Conservation (phyloP, 2,797 vertebrate species). For the Euphonia xanthogaster region DNA sequence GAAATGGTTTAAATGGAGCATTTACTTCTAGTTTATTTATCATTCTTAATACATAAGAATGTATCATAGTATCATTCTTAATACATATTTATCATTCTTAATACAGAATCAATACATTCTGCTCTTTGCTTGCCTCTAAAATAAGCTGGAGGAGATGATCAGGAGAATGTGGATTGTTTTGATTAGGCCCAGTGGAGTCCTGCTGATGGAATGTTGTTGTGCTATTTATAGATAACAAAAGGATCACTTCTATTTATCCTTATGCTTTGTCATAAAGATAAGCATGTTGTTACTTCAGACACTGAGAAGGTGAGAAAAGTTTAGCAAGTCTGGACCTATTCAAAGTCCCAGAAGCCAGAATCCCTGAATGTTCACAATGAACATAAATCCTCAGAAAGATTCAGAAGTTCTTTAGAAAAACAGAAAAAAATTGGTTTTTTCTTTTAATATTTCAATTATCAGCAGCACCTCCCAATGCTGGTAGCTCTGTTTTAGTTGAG, state of each 20-base stretch:
- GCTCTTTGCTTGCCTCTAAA: neutral
- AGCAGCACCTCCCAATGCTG: neutral
- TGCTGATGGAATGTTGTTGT: neutral
- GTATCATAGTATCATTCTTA: no score
- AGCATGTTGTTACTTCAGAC: rapidly evolving
- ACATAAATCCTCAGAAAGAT: neutral
- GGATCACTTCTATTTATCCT: neutral
- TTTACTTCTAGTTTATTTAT: neutral
- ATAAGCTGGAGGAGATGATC: neutral
- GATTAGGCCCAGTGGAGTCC: neutral
- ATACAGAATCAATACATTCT: no score
- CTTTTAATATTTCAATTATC: neutral
- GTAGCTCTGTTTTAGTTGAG: neutral
- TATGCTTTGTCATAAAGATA: neutral
- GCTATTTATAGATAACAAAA: neutral
- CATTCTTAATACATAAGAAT: no score
- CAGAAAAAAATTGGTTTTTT: rapidly evolving
- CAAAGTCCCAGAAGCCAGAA: neutral
- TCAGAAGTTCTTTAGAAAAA: neutral
- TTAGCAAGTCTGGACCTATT: neutral
- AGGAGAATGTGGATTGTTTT: neutral
- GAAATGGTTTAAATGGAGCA: neutral
- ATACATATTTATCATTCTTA: neutral
- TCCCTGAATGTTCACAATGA: neutral
- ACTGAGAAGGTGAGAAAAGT: neutral